Percentiles rank a stretch among this genome's conserved stretches.
Conservation (phyloP, 2,797 vertebrate species). For the Poecilia picta region DNA sequence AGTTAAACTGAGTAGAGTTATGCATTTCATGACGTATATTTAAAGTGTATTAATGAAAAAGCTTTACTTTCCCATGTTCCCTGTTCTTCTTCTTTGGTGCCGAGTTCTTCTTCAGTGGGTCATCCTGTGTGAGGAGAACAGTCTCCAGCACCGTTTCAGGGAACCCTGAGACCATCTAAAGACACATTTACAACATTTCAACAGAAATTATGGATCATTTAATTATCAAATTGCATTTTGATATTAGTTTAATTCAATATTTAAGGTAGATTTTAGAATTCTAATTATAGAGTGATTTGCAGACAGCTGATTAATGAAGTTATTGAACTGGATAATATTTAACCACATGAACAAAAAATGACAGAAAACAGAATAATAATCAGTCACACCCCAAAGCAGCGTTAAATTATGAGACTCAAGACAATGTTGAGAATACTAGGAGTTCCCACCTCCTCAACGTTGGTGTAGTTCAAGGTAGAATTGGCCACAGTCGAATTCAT, state of each 20-base stretch:
- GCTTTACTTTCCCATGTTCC: conserved; percentile 81
- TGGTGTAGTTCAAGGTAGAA: conserved; percentile 57
- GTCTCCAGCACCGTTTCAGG: conserved; percentile 64
- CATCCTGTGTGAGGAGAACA: conserved; percentile 62
- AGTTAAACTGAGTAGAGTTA: conserved; percentile 14
- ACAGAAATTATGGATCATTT: not conserved
- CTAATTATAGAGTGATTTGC: not conserved
- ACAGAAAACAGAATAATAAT: not conserved
- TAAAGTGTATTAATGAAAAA: not conserved
- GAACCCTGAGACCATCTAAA: conserved; percentile 65
- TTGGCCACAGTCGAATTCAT: conserved; percentile 49
- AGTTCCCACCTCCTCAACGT: conserved; percentile 63
- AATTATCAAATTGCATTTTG: not conserved
- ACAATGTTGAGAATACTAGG: not conserved
- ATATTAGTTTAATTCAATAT: not conserved
- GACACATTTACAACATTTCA: conserved; percentile 13
- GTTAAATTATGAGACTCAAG: not conserved
- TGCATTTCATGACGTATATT: conserved; percentile 12
- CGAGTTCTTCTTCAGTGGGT: conserved; percentile 68
- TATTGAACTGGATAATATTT: not conserved
- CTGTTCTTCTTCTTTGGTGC: conserved; percentile 78
- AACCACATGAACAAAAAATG: not conserved
- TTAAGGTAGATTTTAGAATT: not conserved
- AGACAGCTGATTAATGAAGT: not conserved
- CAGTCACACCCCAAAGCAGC: not conserved